phyloP scores from a whole-genome alignment of 2,113 vertebrate genomes.

The Dipodomys stephensi region DNA sequence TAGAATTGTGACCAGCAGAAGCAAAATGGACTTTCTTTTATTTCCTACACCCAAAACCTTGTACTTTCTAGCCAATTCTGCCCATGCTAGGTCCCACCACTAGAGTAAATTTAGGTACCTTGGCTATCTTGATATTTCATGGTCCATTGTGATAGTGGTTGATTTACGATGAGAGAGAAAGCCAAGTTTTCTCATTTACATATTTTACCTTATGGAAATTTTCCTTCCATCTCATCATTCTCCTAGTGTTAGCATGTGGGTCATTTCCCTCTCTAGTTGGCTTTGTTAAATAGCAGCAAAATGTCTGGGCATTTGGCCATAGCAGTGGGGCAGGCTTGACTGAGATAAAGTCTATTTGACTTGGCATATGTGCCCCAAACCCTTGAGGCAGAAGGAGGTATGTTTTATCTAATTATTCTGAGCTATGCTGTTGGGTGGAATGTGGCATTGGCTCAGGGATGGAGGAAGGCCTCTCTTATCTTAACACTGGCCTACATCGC shows the following conservation, averaged over 20 bases:
- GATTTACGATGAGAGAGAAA: conserved; percentile 6
- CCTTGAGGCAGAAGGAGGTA: background rate
- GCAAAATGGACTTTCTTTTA: background rate
- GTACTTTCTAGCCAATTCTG: background rate
- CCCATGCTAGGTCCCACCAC: no score
- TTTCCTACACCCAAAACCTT: background rate
- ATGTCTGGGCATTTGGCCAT: conserved; percentile 53
- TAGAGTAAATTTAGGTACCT: background rate
- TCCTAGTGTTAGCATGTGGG: background rate
- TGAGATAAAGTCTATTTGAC: conserved; percentile 65
- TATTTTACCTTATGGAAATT: conserved; percentile 69
- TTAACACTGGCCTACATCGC: background rate
- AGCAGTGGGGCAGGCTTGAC: conserved; percentile 44
- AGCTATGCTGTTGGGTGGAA: background rate
- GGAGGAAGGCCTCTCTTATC: background rate
- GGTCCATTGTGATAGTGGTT: background rate
- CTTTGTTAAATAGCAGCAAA: conserved; percentile 61
- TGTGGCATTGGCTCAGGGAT: background rate
- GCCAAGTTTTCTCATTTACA: conserved; percentile 48
- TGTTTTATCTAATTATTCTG: conserved; percentile 68
- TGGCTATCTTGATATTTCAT: background rate
- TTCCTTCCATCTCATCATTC: conserved; percentile 52
- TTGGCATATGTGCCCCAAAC: conserved; percentile 57
- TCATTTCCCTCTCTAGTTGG: conserved; percentile 65
- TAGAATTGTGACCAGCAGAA: background rate